Conservation (phyloP, 2,113 vertebrate genomes). For the Apeltes quadracus region DNA sequence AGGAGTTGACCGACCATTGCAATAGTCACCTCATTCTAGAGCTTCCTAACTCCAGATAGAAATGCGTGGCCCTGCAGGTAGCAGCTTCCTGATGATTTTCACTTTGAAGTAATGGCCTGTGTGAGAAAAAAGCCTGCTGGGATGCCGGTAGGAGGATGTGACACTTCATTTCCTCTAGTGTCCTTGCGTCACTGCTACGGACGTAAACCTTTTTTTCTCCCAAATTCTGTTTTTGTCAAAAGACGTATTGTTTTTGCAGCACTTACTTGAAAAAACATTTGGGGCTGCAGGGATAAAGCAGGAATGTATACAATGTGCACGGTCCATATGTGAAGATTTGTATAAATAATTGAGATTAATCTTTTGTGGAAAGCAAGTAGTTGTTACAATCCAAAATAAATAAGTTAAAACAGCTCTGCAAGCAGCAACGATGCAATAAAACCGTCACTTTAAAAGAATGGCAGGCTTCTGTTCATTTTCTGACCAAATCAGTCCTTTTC, state of each 20-base stretch:
- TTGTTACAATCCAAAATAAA: neutral
- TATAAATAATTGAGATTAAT: neutral
- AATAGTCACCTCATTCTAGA: constrained; percentile 9
- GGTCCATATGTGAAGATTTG: neutral
- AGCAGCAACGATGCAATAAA: neutral
- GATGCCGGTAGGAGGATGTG: constrained; percentile 55
- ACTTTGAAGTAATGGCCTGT: constrained; percentile 68
- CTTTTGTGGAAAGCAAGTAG: neutral
- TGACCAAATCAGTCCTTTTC: neutral
- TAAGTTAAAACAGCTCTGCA: neutral
- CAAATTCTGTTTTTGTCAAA: constrained; percentile 29
- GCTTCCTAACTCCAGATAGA: constrained; percentile 35
- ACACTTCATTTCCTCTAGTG: constrained; percentile 67
- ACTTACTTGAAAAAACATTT: constrained; percentile 35
- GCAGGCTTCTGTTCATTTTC: neutral
- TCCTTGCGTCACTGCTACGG: constrained; percentile 40
- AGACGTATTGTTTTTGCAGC: constrained; percentile 35
- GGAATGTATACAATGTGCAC: constrained; percentile 50
- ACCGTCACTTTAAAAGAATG: neutral
- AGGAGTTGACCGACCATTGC: constrained; percentile 37
- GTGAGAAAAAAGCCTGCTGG: constrained; percentile 58
- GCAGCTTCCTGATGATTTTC: constrained; percentile 46
- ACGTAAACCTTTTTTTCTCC: neutral
- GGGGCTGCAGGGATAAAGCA: constrained; percentile 7
- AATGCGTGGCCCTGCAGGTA: constrained; percentile 51